Percentiles rank a stretch among this genome's conserved stretches.
Evolutionary conservation across 2,888 invertebrate species (phyloP).

Genomic region (Xanthia togata): DNA sequence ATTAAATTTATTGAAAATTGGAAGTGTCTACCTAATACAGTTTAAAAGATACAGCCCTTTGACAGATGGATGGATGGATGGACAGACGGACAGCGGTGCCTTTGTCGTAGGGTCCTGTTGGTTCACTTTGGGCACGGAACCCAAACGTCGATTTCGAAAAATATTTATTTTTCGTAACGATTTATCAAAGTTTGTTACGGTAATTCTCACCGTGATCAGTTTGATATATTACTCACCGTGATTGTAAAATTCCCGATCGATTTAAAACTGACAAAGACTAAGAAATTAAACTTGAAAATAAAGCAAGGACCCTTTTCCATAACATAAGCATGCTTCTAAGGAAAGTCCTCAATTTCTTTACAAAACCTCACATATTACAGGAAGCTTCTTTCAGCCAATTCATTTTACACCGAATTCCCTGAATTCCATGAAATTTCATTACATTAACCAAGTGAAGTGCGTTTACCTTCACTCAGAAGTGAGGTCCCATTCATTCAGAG

Average conservation of each 20-base stretch:
- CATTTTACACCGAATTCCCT: slow-evolving; percentile 82
- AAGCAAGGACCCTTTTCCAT: slow-evolving; percentile 66
- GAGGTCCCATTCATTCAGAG: slow-evolving; percentile 68
- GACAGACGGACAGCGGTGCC: too few relatives aligned
- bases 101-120: too few relatives aligned
- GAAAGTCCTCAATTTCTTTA: slow-evolving; percentile 78
- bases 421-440: slow-evolving; percentile 87
- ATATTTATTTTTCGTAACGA: neutral
- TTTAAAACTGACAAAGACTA: neutral
- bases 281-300: neutral
- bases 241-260: neutral
- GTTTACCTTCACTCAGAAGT: slow-evolving; percentile 76
- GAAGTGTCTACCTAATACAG: too few relatives aligned
- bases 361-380: slow-evolving; percentile 80
- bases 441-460: slow-evolving; percentile 83
- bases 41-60: too few relatives aligned
- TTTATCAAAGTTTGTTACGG: neutral
- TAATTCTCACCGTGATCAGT: neutral
- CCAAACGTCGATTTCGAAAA: neutral
- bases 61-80: too few relatives aligned
- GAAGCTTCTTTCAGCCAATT: slow-evolving; percentile 80
- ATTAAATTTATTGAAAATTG: too few relatives aligned
- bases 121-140: too few relatives aligned
- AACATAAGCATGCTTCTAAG: slow-evolving; percentile 43
- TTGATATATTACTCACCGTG: too few relatives aligned